Percentiles rank a stretch among this genome's conserved stretches.
Conservation (phyloP, 2,113 vertebrate genomes). For the Hoplias malabaricus region DNA sequence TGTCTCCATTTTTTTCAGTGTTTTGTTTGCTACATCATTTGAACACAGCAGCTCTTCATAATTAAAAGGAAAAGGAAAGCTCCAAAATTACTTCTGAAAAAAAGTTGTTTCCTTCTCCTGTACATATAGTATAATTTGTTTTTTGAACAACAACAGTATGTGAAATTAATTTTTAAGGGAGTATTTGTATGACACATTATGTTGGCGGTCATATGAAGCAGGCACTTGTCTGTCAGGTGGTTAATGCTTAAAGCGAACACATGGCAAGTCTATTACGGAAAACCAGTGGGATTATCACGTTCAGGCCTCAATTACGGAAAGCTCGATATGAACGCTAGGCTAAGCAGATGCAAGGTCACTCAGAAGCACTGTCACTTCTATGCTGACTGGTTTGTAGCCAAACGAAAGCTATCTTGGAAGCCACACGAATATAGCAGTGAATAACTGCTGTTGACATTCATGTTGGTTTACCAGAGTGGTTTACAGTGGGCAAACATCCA, state of each 20-base stretch:
- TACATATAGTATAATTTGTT: too few species aligned
- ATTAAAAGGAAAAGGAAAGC: too few species aligned
- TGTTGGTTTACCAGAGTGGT: background rate
- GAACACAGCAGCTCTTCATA: too few species aligned
- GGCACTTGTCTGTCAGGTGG: constrained; percentile 19
- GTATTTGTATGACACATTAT: too few species aligned
- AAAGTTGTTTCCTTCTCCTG: too few species aligned
- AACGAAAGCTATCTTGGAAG: background rate
- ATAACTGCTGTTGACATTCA: background rate
- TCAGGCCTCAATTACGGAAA: constrained; percentile 10
- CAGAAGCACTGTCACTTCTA: background rate
- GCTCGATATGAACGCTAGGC: background rate
- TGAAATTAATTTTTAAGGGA: too few species aligned
- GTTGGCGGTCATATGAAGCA: background rate
- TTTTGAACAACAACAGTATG: too few species aligned
- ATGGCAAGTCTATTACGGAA: constrained; percentile 9
- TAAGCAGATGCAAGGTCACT: background rate
- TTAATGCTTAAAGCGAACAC: constrained; percentile 2
- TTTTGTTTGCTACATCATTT: too few species aligned
- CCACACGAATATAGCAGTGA: background rate
- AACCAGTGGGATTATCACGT: constrained; percentile 24
- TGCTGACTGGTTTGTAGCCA: background rate
- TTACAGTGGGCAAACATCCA: background rate
- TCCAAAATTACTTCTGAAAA: too few species aligned
- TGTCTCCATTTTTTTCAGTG: too few species aligned